These are phyloP conservation scores for Lithophane ornitopus DNA, from an alignment of 2,888 invertebrate genomes.

Conservation along the genomic window DNA sequence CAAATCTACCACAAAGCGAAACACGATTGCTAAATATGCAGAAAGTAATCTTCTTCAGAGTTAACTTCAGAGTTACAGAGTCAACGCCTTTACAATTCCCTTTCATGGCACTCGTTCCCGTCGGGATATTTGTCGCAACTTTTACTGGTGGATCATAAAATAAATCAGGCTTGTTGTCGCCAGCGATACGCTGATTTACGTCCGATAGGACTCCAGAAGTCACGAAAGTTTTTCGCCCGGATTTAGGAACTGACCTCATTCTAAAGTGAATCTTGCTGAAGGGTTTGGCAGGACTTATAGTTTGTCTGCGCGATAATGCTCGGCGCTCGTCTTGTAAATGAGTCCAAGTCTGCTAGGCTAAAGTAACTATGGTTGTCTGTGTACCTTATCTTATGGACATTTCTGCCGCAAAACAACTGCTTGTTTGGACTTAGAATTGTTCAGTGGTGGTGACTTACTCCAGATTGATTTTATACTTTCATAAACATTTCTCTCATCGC, in stretches of 20 bases:
- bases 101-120: slow-evolving; percentile 42
- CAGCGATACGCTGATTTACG: slow-evolving; percentile 52
- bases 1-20: slow-evolving; percentile 12
- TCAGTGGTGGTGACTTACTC: background rate
- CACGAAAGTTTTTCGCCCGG: slow-evolving; percentile 24
- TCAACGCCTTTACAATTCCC: slow-evolving; percentile 51
- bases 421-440: background rate
- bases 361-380: background rate
- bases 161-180: slow-evolving; percentile 61
- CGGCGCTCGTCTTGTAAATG: background rate
- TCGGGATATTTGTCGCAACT: slow-evolving; percentile 51
- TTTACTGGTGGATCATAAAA: slow-evolving; percentile 55
- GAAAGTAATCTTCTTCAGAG: slow-evolving; percentile 54
- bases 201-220: slow-evolving; percentile 29
- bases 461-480: slow-evolving; percentile 11
- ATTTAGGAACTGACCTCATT: slow-evolving; percentile 14
- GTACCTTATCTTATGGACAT: background rate
- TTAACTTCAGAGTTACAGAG: slow-evolving; percentile 31
- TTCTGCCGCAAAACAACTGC: background rate
- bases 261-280: slow-evolving; percentile 14
- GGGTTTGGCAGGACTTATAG: slow-evolving; percentile 8
- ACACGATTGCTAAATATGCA: slow-evolving; percentile 35
- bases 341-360: background rate
- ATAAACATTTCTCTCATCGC: slow-evolving; percentile 19
- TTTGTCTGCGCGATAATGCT: slow-evolving; percentile 4